These are phyloP conservation scores for Nymphalis io DNA, from an alignment of 1,140 invertebrate genomes.

Conservation along the genomic window DNA sequence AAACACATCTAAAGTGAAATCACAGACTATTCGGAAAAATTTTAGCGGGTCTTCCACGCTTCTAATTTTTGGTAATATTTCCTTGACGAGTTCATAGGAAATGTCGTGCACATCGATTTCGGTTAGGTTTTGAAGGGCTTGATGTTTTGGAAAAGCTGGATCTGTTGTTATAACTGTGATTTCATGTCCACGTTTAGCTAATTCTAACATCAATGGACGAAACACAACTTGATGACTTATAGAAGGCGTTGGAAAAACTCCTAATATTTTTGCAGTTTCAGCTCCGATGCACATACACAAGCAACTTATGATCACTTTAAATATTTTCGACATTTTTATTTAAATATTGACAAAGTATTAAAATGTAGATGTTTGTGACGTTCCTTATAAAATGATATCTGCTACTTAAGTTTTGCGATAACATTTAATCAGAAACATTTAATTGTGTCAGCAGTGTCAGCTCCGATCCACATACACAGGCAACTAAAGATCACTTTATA, in stretches of 20 bases:
- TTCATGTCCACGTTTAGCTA: slow-evolving; percentile 47
- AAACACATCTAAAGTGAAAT: slow-evolving; percentile 33
- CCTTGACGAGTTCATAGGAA: slow-evolving; percentile 39
- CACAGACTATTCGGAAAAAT: not conserved
- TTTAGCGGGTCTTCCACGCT: not conserved
- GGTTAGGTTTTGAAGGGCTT: slow-evolving; percentile 39
- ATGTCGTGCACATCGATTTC: slow-evolving; percentile 52
- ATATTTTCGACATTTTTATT: too few species aligned
- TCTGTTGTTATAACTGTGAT: slow-evolving; percentile 62
- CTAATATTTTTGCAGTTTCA: slow-evolving; percentile 49
- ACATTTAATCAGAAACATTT: too few species aligned
- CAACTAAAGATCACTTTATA: too few species aligned
- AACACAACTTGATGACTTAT: slow-evolving; percentile 51
- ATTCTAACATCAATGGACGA: slow-evolving; percentile 41
- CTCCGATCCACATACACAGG: too few species aligned
- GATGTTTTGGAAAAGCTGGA: slow-evolving; percentile 41
- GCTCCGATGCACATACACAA: not conserved
- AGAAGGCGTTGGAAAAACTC: slow-evolving; percentile 48
- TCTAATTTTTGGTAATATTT: not conserved
- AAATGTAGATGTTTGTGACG: too few species aligned
- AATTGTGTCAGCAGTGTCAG: too few species aligned
- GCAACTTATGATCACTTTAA: too few species aligned
- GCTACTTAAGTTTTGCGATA: too few species aligned
- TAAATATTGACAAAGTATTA: too few species aligned
- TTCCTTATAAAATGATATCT: too few species aligned